phyloP scores from a whole-genome alignment of 2,113 vertebrate species.

The Dicentrarchus labrax region DNA sequence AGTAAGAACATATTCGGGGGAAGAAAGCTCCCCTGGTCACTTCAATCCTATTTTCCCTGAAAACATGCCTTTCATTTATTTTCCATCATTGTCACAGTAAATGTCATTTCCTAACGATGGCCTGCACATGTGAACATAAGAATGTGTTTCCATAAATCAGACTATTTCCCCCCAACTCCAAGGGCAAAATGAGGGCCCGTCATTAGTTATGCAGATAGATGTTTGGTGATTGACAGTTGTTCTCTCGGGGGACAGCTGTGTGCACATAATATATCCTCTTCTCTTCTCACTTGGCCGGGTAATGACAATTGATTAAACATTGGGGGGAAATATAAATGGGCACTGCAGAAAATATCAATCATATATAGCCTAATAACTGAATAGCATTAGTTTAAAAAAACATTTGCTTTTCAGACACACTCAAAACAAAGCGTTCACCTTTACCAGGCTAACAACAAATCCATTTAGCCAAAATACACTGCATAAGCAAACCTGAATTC shows the following conservation, averaged over 20 bases:
- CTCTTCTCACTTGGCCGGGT: conserved; percentile 52
- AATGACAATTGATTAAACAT: conserved; percentile 80
- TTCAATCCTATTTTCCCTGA: conserved; percentile 12
- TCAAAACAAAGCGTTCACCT: conserved; percentile 56
- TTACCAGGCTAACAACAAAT: conserved; percentile 49
- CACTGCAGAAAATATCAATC: conserved; percentile 66
- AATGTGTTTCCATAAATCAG: conserved; percentile 71
- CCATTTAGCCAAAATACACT: conserved; percentile 43
- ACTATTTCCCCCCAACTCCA: conserved; percentile 42
- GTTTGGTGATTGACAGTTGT: conserved; percentile 72
- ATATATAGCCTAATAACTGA: conserved; percentile 50
- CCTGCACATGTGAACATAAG: conserved; percentile 59
- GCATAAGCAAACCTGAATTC: conserved; percentile 27
- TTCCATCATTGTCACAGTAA: conserved; percentile 54
- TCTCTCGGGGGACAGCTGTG: conserved; percentile 47
- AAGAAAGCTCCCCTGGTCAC: conserved; percentile 19
- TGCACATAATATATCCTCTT: conserved; percentile 55
- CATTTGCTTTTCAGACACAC: conserved; percentile 35
- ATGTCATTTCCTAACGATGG: conserved; percentile 58
- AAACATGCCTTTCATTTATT: conserved; percentile 52
- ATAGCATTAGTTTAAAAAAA: conserved; percentile 20
- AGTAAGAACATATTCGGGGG: conserved; percentile 15
- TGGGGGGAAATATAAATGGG: conserved; percentile 60
- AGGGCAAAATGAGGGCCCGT: conserved; percentile 60
- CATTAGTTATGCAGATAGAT: conserved; percentile 64